Percentiles rank a stretch among this genome's conserved stretches.
These are phyloP conservation scores for Serrognathus titanus DNA, from an alignment of 2,888 invertebrate species.

Conservation along the genomic window DNA sequence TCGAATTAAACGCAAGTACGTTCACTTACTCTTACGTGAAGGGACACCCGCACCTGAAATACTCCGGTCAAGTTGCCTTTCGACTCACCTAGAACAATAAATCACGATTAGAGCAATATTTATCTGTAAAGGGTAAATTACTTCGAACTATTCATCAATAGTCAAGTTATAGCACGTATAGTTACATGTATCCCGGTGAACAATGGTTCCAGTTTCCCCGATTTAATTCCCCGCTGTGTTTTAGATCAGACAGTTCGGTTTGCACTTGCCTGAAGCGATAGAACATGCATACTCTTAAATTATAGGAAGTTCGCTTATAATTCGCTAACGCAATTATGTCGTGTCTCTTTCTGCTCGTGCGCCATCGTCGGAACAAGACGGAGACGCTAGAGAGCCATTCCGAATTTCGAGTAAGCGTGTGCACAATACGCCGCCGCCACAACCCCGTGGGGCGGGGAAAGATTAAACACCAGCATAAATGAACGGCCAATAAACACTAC, in stretches of 20 bases:
- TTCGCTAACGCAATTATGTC: slow-evolving; percentile 31
- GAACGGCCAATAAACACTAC: slow-evolving; percentile 45
- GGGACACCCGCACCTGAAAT: slow-evolving; percentile 20
- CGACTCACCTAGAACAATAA: slow-evolving; percentile 33
- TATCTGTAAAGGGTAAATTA: slow-evolving; percentile 1
- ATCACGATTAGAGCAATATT: slow-evolving; percentile 16
- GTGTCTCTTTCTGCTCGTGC: slow-evolving; percentile 30
- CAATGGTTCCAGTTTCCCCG: slow-evolving; percentile 16
- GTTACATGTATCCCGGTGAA: slow-evolving; percentile 14
- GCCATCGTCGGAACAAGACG: slow-evolving; percentile 28
- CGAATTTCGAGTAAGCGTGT: slow-evolving; percentile 35
- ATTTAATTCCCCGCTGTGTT: slow-evolving; percentile 41
- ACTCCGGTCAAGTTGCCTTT: slow-evolving; percentile 12
- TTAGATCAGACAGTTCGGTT: slow-evolving; percentile 42
- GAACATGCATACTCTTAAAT: slow-evolving; percentile 46
- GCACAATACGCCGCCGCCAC: slow-evolving; percentile 31
- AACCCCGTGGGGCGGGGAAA: slow-evolving; percentile 31
- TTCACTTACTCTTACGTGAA: slow-evolving; percentile 30
- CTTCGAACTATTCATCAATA: background rate
- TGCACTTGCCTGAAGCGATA: slow-evolving; percentile 43
- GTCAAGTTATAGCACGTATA: slow-evolving; percentile 8
- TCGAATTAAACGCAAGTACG: slow-evolving; percentile 29
- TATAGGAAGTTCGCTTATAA: slow-evolving; percentile 39
- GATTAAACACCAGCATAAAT: slow-evolving; percentile 47
- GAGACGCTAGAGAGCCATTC: slow-evolving; percentile 30